phyloP scores from a whole-genome alignment of 2,113 vertebrate genomes.

The Paralichthys olivaceus region DNA sequence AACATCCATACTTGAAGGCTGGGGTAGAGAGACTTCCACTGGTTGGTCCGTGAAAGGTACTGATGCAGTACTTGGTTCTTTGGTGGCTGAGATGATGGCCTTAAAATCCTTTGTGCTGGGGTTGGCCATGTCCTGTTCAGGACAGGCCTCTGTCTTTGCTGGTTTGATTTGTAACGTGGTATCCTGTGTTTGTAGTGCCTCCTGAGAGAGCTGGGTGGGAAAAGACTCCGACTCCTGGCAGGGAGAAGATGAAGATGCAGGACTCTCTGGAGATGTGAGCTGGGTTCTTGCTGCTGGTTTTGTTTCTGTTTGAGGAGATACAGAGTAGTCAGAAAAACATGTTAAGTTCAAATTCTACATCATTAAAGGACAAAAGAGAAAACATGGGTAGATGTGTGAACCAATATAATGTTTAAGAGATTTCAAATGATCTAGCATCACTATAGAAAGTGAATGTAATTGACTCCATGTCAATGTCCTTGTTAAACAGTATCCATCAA shows the following conservation, averaged over 20 bases:
- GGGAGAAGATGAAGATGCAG: slow-evolving; percentile 44
- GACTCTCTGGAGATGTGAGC: slow-evolving; percentile 55
- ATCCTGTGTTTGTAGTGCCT: slow-evolving; percentile 75
- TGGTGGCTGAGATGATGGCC: slow-evolving; percentile 78
- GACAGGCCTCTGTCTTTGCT: slow-evolving; percentile 72
- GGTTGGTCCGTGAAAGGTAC: slow-evolving; percentile 68
- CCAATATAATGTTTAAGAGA: background rate
- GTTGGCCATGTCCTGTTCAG: slow-evolving; percentile 59
- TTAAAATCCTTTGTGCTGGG: slow-evolving; percentile 79
- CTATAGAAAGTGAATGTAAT: background rate
- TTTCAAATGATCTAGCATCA: background rate
- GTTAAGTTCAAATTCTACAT: background rate
- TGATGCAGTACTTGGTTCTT: slow-evolving; percentile 76
- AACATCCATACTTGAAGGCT: slow-evolving; percentile 62
- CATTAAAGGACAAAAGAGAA: background rate
- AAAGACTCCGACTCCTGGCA: slow-evolving; percentile 63
- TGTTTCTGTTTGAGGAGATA: slow-evolving; percentile 54
- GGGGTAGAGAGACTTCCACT: slow-evolving; percentile 68
- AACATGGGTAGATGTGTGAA: background rate
- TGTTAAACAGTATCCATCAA: background rate
- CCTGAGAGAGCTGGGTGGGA: slow-evolving; percentile 53
- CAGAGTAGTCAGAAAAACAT: background rate
- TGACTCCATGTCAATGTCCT: background rate
- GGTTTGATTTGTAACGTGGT: slow-evolving; percentile 69
- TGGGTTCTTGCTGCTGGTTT: slow-evolving; percentile 69